Evolutionary conservation across 2,797 vertebrate genomes (phyloP), one percentile per base, ranked within the genome.

Genomic region (Aeoliscus strigatus): DNA sequence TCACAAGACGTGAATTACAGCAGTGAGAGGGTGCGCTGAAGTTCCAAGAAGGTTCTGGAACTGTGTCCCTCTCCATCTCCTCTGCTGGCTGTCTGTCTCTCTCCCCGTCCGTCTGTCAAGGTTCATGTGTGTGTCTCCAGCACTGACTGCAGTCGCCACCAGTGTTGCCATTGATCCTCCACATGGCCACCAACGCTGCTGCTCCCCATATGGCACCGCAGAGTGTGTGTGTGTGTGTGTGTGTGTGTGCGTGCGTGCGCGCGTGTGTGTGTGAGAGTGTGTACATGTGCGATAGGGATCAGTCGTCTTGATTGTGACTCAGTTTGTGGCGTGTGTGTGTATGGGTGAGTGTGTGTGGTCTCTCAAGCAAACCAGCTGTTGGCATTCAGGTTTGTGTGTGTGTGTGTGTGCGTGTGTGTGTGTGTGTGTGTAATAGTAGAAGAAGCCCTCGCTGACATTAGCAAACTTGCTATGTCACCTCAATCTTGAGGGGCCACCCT

Each of bases 241-340:
- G 46, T 51, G 41, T 18, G 34, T 35, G 42, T 3, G 39, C n/a
- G n/a, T n/a, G n/a, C n/a, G n/a, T n/a, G n/a, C n/a, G n/a, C n/a
- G 53, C 39, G 54, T 60, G 51, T 27, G 39, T 46, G 37, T 25
- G 41, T 37, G 32, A n/a, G n/a, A n/a, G n/a, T n/a, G n/a, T n/a
- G n/a, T n/a, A n/a, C n/a, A n/a, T n/a, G n/a, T 42, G 59, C 35
- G 76, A 82, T 79, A 73, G 58, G 55, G 73, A 80, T 81, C 78
- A 73, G 66, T 43, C 48, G 62, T 27, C 69, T 53, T 58, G 68
- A 77, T 62, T 73, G 73, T 69, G 81, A 77, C 44, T 81, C 65
- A 64, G 60, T 73, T 61, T 68, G 61, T 52, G 40, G n/a, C 39
- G 41, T 46, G 59, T 38, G 23, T 39, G 45, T 34, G 34, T 2